These are phyloP conservation scores for Darwinula stevensoni DNA, from an alignment of 2,888 invertebrate species.

Conservation along the genomic window DNA sequence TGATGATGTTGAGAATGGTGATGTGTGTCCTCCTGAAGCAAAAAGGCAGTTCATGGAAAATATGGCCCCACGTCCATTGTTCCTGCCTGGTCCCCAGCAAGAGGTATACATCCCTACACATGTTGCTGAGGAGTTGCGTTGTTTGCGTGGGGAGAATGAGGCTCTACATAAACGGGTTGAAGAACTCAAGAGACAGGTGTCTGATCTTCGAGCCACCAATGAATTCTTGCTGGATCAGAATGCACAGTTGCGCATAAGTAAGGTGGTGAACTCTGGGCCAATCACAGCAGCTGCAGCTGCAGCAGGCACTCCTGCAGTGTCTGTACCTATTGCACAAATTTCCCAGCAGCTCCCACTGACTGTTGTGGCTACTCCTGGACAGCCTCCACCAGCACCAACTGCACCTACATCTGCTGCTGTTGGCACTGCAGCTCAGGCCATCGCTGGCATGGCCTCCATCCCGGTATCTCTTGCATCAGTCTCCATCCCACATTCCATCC, in stretches of 20 bases:
- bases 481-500: conserved; percentile 8
- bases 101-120: no score
- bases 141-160: conserved; percentile 32
- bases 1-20: conserved; percentile 3
- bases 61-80: no score
- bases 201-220: conserved; percentile 39
- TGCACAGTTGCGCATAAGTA: conserved; percentile 31
- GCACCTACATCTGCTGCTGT: no score
- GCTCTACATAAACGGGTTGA: conserved; percentile 32
- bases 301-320: conserved; percentile 18
- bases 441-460: conserved; percentile 13
- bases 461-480: conserved; percentile 11
- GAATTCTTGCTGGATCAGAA: conserved; percentile 47
- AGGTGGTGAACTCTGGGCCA: conserved; percentile 21
- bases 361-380: conserved; percentile 13
- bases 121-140: no score
- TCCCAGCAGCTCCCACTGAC: conserved; percentile 14
- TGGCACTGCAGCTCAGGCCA: conserved; percentile 12
- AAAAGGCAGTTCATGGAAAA: conserved; percentile 12
- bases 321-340: conserved; percentile 21
- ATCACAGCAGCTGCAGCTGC: conserved; percentile 14
- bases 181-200: conserved; percentile 34
- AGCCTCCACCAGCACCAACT: conserved; percentile 12
- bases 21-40: conserved; percentile 8
- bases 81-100: no score